phyloP scores from a whole-genome alignment of 2,888 invertebrate genomes.

The Galerucella nymphaeae region DNA sequence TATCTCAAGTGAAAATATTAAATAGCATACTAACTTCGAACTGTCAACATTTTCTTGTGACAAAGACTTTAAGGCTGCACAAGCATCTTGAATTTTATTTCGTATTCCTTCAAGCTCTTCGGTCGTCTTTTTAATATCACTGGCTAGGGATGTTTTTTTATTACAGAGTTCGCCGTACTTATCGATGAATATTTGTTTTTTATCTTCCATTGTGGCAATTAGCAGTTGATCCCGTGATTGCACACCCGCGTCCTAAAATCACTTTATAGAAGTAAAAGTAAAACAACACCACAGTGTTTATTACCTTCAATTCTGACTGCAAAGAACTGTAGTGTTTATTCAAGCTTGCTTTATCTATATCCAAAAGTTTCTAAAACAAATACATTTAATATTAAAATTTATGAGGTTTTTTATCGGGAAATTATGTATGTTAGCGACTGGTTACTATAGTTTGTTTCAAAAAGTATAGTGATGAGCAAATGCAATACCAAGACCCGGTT shows the following conservation, averaged over 20 bases:
- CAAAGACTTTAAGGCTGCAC: slow-evolving; percentile 65
- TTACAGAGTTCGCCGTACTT: slow-evolving; percentile 68
- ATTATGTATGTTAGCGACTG: too few relatives aligned
- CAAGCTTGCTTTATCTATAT: slow-evolving; percentile 73
- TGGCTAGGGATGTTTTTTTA: slow-evolving; percentile 65
- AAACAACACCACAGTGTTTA: background rate
- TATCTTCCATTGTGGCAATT: slow-evolving; percentile 55
- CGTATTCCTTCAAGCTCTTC: slow-evolving; percentile 52
- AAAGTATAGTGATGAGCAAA: too few relatives aligned
- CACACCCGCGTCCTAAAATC: slow-evolving; percentile 56
- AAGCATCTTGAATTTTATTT: slow-evolving; percentile 59
- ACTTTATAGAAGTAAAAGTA: slow-evolving; percentile 65
- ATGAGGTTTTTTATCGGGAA: too few relatives aligned
- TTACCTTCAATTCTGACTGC: slow-evolving; percentile 71
- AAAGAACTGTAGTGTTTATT: slow-evolving; percentile 80
- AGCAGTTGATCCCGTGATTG: slow-evolving; percentile 58
- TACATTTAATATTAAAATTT: slow-evolving; percentile 10
- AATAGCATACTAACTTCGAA: slow-evolving; percentile 63
- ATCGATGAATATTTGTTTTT: slow-evolving; percentile 56
- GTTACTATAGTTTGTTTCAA: too few relatives aligned
- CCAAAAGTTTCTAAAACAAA: slow-evolving; percentile 52
- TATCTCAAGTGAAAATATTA: background rate
- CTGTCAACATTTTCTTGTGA: slow-evolving; percentile 66
- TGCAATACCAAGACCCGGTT: too few relatives aligned
- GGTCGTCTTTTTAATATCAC: slow-evolving; percentile 59